Base-by-base conservation (phyloP, 2,888 invertebrate species). In the Parnassius orleans region DNA sequence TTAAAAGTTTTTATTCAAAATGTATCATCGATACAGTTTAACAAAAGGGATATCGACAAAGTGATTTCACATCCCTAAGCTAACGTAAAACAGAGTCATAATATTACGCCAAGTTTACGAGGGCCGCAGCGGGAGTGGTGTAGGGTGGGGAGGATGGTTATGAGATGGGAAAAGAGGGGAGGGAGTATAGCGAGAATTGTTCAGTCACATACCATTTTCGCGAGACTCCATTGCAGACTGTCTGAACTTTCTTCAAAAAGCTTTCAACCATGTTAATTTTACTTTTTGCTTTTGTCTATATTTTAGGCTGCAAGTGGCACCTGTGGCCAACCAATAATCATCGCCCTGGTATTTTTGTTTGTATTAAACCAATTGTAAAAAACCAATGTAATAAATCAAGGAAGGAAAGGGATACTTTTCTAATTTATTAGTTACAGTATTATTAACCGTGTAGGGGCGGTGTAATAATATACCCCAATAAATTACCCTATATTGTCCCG, bases 91-190 rank as follows among this genome's bases (percentile, higher is more conserved):
- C 60, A 56, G 62, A 63, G 62, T 68, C 67, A 66, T 70, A 62
- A 69, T 68, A 71, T 68, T 69, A 65, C 65, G 68, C 66, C 63
- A 67, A 72, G 65, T 72, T 72, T 72, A 72, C 71, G 67, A 72
- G 66, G 63, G 65, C 67, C 66, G 68, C 61, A 65, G 62, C 54
- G 61, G 55, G 54, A 14, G 48, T 50, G 19, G 52, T 3, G 53
- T 41, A 2, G 3, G 12, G 46, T 9, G 51, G 43, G 2, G 10
- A 24, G 52, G 51, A 14, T 10, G 12, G 12, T 5, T 5, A 11
- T 2, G 47, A 24, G 54, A 52, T 10, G n/a, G 53, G 3, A 14
- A 42, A 15, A 3, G 57, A 14, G 52, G 19, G 53, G 42, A 41
- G 19, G 61, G 61, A 51, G 53, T 9, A 19, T 9, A 41, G 55